These are phyloP conservation scores for Drosophila atripex DNA, from an alignment of 2,888 invertebrate species.

Conservation along the genomic window DNA sequence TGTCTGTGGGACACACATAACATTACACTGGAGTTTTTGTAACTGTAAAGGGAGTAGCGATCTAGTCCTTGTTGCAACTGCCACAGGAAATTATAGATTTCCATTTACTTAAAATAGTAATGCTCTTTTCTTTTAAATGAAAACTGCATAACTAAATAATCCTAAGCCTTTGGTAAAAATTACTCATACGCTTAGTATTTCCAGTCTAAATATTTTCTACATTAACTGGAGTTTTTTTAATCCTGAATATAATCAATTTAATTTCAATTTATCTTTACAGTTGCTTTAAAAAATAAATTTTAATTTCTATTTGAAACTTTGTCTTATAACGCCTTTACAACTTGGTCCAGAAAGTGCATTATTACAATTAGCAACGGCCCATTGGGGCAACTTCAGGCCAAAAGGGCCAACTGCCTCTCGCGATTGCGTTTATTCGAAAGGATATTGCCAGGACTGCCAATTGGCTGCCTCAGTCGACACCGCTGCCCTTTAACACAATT, in stretches of 20 bases:
- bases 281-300: too few species aligned
- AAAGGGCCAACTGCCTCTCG: slow-evolving; percentile 45
- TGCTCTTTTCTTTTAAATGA: slow-evolving; percentile 11
- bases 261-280: too few species aligned
- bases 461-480: slow-evolving; percentile 40
- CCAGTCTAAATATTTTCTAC: not conserved
- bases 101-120: not conserved
- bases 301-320: not conserved
- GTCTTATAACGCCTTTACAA: not conserved
- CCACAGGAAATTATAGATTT: slow-evolving; percentile 8
- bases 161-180: too few species aligned
- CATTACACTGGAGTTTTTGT: slow-evolving; percentile 64
- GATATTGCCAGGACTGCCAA: slow-evolving; percentile 58
- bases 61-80: slow-evolving; percentile 15
- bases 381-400: slow-evolving; percentile 42
- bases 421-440: slow-evolving; percentile 63
- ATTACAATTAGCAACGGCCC: slow-evolving; percentile 36
- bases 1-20: slow-evolving; percentile 54
- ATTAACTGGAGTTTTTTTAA: not conserved
- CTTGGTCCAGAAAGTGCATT: slow-evolving; percentile 17
- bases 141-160: too few species aligned
- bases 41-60: slow-evolving; percentile 53
- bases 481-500: slow-evolving; percentile 42
- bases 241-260: too few species aligned
- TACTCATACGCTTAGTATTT: not conserved